Evolutionary conservation across 2,888 invertebrate genomes (phyloP).

Genomic region (Pseudanteris insignis): DNA sequence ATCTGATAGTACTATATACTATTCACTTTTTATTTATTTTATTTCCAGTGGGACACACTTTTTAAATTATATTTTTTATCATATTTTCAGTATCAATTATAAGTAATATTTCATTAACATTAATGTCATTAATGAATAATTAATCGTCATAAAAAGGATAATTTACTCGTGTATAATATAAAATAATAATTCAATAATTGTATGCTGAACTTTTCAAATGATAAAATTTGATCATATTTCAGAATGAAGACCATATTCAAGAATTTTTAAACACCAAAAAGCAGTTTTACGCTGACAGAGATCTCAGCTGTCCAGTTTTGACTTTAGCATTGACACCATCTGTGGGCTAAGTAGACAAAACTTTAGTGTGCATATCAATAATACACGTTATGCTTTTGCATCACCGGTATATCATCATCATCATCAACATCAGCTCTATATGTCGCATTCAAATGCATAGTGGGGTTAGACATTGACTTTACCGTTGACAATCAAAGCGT

Average conservation of each 20-base stretch:
- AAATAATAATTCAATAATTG: too few relatives aligned
- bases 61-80: conserved; percentile 3
- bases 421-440: too few relatives aligned
- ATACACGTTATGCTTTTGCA: neutral
- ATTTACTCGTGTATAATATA: too few relatives aligned
- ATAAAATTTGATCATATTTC: neutral
- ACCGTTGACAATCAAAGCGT: conserved; percentile 6
- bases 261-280: neutral
- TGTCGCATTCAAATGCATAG: conserved; percentile 10
- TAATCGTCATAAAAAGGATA: too few relatives aligned
- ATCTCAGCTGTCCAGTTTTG: neutral
- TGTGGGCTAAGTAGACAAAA: neutral
- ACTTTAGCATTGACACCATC: neutral
- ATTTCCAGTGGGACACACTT: too few relatives aligned
- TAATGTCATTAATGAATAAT: too few relatives aligned
- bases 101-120: too few relatives aligned
- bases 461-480: neutral
- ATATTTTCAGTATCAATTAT: too few relatives aligned
- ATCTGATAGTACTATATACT: neutral
- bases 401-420: too few relatives aligned
- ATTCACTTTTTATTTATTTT: too few relatives aligned
- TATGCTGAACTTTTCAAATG: neutral
- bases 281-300: conserved; percentile 1
- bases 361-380: conserved; percentile 6
- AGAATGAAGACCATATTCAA: neutral